Evolutionary conservation across 2,113 vertebrate species (phyloP).

Genomic region (Jacana jacana): DNA sequence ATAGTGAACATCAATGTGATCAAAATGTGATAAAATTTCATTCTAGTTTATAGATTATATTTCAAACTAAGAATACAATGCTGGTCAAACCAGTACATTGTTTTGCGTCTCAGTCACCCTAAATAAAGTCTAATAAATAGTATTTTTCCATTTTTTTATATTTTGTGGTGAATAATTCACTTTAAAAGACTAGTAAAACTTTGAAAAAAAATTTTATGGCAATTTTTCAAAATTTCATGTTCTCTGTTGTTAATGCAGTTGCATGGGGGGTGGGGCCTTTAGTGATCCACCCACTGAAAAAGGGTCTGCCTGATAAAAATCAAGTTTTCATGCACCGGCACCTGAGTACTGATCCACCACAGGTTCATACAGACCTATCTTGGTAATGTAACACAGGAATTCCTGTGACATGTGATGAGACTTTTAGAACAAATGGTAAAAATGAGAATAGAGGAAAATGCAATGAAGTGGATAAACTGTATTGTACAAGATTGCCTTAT

Average conservation of each 20-base stretch:
- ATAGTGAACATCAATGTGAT: neutral
- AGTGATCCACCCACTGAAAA: neutral
- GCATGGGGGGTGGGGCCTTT: neutral
- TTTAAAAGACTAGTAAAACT: neutral
- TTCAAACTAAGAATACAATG: neutral
- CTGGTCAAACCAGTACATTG: neutral
- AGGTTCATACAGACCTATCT: neutral
- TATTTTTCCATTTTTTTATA: neutral
- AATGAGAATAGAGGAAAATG: neutral
- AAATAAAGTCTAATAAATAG: neutral
- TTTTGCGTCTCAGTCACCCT: neutral
- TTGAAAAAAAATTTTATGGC: neutral
- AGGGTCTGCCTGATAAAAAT: neutral
- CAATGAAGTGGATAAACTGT: neutral
- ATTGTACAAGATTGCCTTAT: neutral
- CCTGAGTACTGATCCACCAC: neutral
- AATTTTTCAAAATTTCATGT: neutral
- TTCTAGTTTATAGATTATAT: neutral
- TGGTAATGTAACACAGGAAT: neutral
- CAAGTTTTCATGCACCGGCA: neutral
- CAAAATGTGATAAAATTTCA: neutral
- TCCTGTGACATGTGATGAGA: neutral
- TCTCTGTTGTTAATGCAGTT: neutral
- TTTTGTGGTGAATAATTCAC: neutral
- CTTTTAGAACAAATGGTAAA: neutral